Percentiles rank a stretch among this genome's conserved stretches.
phyloP scores from a whole-genome alignment of 2,888 invertebrate species.

The Dryococelus australis region DNA sequence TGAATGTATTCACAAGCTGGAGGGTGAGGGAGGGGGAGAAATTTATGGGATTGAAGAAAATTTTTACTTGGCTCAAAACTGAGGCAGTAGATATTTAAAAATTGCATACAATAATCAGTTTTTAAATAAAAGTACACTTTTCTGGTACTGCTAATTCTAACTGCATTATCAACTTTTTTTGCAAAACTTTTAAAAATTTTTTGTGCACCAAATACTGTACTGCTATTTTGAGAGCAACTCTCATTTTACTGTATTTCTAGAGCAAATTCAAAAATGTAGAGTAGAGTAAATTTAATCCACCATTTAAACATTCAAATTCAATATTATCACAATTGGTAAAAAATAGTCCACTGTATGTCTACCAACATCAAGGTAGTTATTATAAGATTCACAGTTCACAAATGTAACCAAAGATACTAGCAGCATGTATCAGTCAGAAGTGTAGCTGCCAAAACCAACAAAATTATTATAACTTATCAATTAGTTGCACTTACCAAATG shows the following conservation, averaged over 20 bases:
- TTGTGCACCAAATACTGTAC: not conserved
- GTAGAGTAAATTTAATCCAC: not conserved
- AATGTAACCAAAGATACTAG: not conserved
- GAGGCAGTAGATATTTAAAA: too few species aligned
- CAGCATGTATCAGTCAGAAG: not conserved
- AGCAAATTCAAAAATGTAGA: not conserved
- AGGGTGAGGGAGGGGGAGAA: too few species aligned
- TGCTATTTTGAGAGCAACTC: not conserved
- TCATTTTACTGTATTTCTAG: not conserved
- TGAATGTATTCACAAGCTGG: too few species aligned
- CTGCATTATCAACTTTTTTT: not conserved
- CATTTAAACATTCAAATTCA: not conserved
- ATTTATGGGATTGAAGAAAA: too few species aligned
- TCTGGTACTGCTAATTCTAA: too few species aligned
- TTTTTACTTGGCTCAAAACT: too few species aligned
- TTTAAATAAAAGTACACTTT: too few species aligned
- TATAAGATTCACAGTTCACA: not conserved
- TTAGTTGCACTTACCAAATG: not conserved
- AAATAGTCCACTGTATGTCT: not conserved
- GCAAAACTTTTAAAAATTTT: not conserved
- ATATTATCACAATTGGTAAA: not conserved
- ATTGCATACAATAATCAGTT: too few species aligned
- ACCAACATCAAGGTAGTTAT: not conserved
- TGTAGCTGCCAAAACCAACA: not conserved
- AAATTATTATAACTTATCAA: not conserved